Evolutionary conservation across 2,888 invertebrate species (phyloP).

Genomic region (Microchrysa polita): DNA sequence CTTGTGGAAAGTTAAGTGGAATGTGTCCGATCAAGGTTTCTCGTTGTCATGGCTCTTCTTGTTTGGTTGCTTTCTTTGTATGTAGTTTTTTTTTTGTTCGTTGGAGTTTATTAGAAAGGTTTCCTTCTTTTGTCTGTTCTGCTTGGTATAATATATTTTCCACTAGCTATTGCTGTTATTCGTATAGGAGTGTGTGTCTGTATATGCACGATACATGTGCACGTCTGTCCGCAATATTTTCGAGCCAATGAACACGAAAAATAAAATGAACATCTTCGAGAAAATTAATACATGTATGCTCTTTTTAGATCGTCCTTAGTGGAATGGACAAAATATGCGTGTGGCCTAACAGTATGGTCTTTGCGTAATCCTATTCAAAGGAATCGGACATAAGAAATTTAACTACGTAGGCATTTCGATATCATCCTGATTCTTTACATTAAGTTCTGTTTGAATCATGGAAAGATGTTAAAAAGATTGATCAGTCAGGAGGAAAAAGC

Average conservation of each 20-base stretch:
- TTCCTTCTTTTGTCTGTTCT: constrained; percentile 23
- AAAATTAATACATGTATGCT: constrained; percentile 26
- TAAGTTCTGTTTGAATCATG: too few relatives aligned
- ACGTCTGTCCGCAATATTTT: constrained; percentile 27
- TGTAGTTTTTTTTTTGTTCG: background rate
- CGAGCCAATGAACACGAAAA: constrained; percentile 40
- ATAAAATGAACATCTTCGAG: constrained; percentile 39
- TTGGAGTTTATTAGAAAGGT: constrained; percentile 30
- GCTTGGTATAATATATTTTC: background rate
- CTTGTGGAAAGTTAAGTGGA: constrained; percentile 46
- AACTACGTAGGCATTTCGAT: too few relatives aligned
- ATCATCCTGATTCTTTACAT: too few relatives aligned
- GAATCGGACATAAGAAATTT: background rate
- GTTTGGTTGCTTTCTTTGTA: background rate
- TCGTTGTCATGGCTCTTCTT: constrained; percentile 19
- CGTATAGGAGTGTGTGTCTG: background rate
- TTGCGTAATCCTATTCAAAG: constrained; percentile 33
- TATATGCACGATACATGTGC: constrained; percentile 8
- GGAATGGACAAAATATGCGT: constrained; percentile 8
- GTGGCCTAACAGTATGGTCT: constrained; percentile 31
- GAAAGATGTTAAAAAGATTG: too few relatives aligned
- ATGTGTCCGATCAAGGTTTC: constrained; percentile 39
- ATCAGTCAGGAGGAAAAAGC: too few relatives aligned
- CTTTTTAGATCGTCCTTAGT: constrained; percentile 1
- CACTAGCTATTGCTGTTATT: background rate